Evolutionary conservation across 92 coral and sea anemone genomes (phyloP).

Genomic region (Isaurus tuberculatus): DNA sequence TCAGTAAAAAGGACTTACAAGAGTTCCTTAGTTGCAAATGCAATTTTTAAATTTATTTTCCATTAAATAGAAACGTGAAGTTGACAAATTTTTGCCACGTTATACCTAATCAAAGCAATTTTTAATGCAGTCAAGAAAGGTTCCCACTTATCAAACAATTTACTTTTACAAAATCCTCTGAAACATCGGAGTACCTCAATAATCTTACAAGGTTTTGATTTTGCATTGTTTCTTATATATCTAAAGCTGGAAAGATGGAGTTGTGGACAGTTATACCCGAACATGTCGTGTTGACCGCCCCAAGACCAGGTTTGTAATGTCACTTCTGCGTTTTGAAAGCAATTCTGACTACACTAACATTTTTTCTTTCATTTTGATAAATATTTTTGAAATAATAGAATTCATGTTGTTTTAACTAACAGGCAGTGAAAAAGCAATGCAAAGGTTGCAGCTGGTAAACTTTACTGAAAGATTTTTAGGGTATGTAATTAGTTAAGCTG

Average conservation of each 20-base stretch:
- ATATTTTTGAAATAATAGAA: not conserved
- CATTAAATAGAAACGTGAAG: too few relatives aligned
- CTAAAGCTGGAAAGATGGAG: slow-evolving; percentile 51
- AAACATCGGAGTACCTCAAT: not conserved
- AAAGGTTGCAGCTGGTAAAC: slow-evolving; percentile 81
- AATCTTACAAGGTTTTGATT: not conserved
- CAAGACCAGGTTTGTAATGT: slow-evolving; percentile 69
- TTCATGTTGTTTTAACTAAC: not conserved
- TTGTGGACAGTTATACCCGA: slow-evolving; percentile 93
- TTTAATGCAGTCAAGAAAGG: too few relatives aligned
- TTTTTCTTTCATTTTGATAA: too few relatives aligned
- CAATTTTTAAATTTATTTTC: too few relatives aligned
- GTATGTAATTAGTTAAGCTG: slow-evolving; percentile 48
- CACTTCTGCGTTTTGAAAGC: not conserved
- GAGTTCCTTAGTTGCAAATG: too few relatives aligned
- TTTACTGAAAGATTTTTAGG: slow-evolving; percentile 84
- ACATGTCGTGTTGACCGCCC: slow-evolving; percentile 79
- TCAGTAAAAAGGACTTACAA: too few relatives aligned
- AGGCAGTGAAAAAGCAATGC: slow-evolving; percentile 81
- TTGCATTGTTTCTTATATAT: not conserved
- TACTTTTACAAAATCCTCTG: too few relatives aligned
- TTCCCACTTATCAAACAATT: too few relatives aligned
- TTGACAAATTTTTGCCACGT: too few relatives aligned
- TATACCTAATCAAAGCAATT: too few relatives aligned
- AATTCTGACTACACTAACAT: not conserved